Percentiles rank a stretch among this genome's conserved stretches.
Evolutionary conservation across 2,797 vertebrate species (phyloP).

Genomic region (Pogonophryne albipinna): DNA sequence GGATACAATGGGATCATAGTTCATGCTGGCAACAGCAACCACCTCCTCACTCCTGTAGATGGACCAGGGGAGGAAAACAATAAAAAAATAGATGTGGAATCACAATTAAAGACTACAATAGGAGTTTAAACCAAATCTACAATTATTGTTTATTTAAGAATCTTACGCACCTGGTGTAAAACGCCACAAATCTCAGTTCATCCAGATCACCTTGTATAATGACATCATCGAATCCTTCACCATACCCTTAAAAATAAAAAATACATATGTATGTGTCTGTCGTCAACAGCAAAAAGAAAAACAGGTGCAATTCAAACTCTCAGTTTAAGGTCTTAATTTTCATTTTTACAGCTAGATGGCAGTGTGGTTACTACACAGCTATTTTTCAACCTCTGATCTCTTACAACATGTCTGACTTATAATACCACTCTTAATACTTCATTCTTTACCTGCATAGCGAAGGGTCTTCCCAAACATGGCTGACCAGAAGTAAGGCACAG

Average conservation of each 20-base stretch:
- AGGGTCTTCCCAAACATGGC: conserved; percentile 98
- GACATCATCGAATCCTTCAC: conserved; percentile 98
- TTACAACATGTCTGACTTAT: background rate
- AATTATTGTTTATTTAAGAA: background rate
- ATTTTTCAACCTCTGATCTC: background rate
- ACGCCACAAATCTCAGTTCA: conserved; percentile 97
- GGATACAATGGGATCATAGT: conserved; percentile 98
- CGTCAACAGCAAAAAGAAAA: conserved; percentile 2
- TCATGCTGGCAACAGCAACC: conserved; percentile 97
- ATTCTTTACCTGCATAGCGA: conserved; percentile 89
- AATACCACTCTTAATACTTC: background rate
- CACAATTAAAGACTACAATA: background rate
- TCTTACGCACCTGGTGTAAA: conserved; percentile 92
- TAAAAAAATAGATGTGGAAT: conserved; percentile 1
- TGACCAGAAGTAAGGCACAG: conserved; percentile 96
- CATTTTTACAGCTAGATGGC: conserved; percentile 65
- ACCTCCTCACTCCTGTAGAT: conserved; percentile 93
- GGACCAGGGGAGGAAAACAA: conserved; percentile 47
- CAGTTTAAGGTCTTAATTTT: background rate
- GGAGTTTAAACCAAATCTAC: background rate
- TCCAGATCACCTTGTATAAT: conserved; percentile 98
- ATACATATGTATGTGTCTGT: background rate
- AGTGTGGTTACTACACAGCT: conserved; percentile 36
- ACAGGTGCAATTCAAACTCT: background rate
- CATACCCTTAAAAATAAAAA: conserved; percentile 87